Evolutionary conservation across 1,140 invertebrate genomes (phyloP).

Genomic region (Dendrolimus kikuchii): DNA sequence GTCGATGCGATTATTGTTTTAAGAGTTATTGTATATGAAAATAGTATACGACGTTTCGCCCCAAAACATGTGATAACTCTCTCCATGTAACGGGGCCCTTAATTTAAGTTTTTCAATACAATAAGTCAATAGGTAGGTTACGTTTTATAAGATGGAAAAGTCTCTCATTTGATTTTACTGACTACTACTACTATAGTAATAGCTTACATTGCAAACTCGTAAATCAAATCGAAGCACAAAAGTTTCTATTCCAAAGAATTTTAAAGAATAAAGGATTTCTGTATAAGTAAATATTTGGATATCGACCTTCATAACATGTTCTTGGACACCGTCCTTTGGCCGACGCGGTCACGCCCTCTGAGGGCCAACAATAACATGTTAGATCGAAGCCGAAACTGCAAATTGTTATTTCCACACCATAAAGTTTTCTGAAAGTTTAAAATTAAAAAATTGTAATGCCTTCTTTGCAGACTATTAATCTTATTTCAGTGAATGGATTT

Average conservation of each 20-base stretch:
- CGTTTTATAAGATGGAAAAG: no score
- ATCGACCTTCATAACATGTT: constrained; percentile 47
- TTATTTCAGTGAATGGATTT: constrained; percentile 39
- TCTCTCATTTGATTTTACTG: no score
- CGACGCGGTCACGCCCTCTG: constrained; percentile 57
- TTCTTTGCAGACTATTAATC: constrained; percentile 48
- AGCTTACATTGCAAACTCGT: background rate
- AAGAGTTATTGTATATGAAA: no score
- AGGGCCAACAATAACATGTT: constrained; percentile 31
- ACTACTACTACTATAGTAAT: no score
- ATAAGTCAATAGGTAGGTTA: no score
- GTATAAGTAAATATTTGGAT: constrained; percentile 66
- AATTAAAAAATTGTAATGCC: constrained; percentile 28
- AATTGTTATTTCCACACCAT: constrained; percentile 66
- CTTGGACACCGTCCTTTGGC: constrained; percentile 13
- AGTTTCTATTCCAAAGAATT: constrained; percentile 14
- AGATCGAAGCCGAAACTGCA: constrained; percentile 40
- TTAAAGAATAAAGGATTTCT: constrained; percentile 38
- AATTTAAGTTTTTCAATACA: no score
- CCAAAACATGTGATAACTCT: no score
- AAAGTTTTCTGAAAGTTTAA: constrained; percentile 44
- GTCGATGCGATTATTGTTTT: no score
- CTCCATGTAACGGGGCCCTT: no score
- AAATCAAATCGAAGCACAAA: constrained; percentile 8
- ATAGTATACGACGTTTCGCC: no score